Evolutionary conservation across 2,113 vertebrate species (phyloP).

Genomic region (Tachycineta bicolor): DNA sequence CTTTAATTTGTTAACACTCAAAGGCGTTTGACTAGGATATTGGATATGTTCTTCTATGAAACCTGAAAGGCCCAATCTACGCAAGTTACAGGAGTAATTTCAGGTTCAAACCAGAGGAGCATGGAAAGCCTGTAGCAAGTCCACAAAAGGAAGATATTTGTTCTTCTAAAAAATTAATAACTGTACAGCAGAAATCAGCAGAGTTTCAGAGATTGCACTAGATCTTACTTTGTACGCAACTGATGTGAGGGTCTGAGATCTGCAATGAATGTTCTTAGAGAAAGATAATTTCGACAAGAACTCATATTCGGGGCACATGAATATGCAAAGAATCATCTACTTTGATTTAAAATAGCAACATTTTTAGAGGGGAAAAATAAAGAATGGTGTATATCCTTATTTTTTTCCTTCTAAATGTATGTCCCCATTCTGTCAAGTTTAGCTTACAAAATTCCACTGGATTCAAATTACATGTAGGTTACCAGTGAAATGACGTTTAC

Average conservation of each 20-base stretch:
- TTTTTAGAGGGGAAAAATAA: not conserved
- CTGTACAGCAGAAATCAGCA: not conserved
- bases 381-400: not conserved
- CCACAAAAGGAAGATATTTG: not conserved
- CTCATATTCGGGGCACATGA: not conserved
- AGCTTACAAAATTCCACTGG: not conserved
- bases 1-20: not conserved
- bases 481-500: not conserved
- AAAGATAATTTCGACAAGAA: not conserved
- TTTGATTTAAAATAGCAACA: conserved; percentile 3
- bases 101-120: not conserved
- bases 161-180: not conserved
- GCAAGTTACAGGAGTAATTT: not conserved
- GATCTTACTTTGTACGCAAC: not conserved
- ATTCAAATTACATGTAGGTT: not conserved
- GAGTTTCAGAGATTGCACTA: not conserved
- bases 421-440: conserved; percentile 27
- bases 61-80: not conserved
- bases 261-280: not conserved
- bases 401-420: not conserved
- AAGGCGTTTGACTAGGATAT: not conserved
- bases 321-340: not conserved
- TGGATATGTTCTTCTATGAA: not conserved
- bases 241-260: not conserved
- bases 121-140: not conserved